A percentile compares a stretch with the other conserved stretches of the same genome.
These are phyloP conservation scores for Epirrhoe alternata DNA, from an alignment of 2,888 invertebrate genomes.

Conservation along the genomic window DNA sequence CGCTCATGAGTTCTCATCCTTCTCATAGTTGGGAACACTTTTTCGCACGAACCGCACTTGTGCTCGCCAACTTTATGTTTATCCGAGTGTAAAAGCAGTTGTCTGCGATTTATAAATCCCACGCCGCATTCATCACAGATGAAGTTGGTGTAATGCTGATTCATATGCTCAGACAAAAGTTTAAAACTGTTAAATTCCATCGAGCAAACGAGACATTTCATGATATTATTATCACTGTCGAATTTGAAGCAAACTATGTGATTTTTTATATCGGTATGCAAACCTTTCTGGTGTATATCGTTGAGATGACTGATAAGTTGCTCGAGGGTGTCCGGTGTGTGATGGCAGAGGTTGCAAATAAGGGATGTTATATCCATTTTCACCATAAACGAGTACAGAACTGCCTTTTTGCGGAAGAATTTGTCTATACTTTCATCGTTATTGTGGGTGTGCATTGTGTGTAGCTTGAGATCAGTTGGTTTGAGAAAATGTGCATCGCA, in stretches of 20 bases:
- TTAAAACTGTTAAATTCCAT: conserved; percentile 60
- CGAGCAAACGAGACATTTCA: conserved; percentile 61
- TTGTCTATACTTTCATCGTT: conserved; percentile 36
- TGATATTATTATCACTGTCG: conserved; percentile 49
- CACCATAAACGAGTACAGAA: conserved; percentile 53
- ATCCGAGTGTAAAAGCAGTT: conserved; percentile 60
- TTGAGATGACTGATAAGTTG: conserved; percentile 41
- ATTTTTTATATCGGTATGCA: conserved; percentile 54
- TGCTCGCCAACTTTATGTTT: conserved; percentile 64
- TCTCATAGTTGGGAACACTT: conserved; percentile 75
- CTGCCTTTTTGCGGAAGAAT: conserved; percentile 31
- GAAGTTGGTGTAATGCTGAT: conserved; percentile 67
- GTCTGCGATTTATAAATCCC: conserved; percentile 64
- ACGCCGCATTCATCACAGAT: conserved; percentile 66
- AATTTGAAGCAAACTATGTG: conserved; percentile 69
- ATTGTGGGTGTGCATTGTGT: conserved; percentile 35
- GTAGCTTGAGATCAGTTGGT: conserved; percentile 46
- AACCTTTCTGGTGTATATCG: conserved; percentile 46
- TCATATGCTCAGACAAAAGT: conserved; percentile 70
- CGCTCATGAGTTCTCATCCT: conserved; percentile 76
- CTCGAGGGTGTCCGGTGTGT: conserved; percentile 43
- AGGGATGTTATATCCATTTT: conserved; percentile 60
- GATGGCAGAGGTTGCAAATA: conserved; percentile 53
- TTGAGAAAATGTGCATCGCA: conserved; percentile 44
- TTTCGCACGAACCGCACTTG: conserved; percentile 69